Conservation (phyloP, 2,888 invertebrate genomes). For the Volucella bombylans region DNA sequence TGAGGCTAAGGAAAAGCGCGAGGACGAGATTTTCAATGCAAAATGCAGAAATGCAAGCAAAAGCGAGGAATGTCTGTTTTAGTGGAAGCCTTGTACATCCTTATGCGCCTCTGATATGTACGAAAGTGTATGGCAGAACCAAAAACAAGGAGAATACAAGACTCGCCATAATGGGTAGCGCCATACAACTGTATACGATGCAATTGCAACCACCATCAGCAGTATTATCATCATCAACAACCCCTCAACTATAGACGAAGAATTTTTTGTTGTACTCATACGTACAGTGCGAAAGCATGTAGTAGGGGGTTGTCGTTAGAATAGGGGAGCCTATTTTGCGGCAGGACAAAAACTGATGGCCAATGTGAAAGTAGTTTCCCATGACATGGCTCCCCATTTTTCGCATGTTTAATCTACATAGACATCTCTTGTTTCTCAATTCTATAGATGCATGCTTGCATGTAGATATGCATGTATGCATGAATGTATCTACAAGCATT, state of each 20-base stretch:
- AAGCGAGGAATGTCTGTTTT: conserved; percentile 17
- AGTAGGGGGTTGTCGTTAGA: conserved; percentile 41
- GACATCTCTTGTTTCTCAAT: conserved; percentile 54
- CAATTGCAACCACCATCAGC: conserved; percentile 41
- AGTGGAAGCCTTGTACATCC: conserved; percentile 46
- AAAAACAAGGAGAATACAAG: conserved; percentile 41
- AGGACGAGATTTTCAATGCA: conserved; percentile 37
- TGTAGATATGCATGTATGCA: conserved; percentile 1
- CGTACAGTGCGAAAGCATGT: neutral
- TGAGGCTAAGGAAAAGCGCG: conserved; percentile 28
- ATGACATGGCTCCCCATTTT: conserved; percentile 65
- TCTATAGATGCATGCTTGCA: conserved; percentile 18
- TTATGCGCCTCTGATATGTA: conserved; percentile 37
- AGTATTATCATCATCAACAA: conserved; percentile 55
- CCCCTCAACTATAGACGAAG: conserved; percentile 33
- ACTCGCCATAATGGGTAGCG: conserved; percentile 39
- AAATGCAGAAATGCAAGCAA: conserved; percentile 42
- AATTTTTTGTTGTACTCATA: conserved; percentile 14
- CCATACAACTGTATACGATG: conserved; percentile 49
- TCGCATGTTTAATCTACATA: conserved; percentile 68
- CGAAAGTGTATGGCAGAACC: conserved; percentile 44
- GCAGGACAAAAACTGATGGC: conserved; percentile 70
- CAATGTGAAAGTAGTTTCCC: conserved; percentile 70
- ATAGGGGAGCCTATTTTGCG: conserved; percentile 62
- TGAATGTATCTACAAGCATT: conserved; percentile 48